These are phyloP conservation scores for Vanessa cardui DNA, from an alignment of 2,888 invertebrate species.

Conservation along the genomic window DNA sequence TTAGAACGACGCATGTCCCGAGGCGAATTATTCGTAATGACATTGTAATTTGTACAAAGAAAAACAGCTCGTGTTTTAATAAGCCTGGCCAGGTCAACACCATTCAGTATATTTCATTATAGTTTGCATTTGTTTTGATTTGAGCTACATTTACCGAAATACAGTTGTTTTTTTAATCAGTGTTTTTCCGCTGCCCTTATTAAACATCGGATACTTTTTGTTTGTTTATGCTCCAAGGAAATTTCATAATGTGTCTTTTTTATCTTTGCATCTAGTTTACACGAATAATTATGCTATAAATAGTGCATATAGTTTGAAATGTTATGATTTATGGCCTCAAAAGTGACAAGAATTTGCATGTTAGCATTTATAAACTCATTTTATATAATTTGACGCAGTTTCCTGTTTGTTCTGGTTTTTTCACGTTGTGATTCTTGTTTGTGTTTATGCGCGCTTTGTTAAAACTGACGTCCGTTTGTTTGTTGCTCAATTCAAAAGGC, in stretches of 20 bases:
- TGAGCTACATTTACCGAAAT: conserved; percentile 12
- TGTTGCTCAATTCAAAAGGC: conserved; percentile 50
- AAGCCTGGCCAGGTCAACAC: conserved; percentile 19
- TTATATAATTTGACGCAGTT: conserved; percentile 39
- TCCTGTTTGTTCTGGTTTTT: conserved; percentile 48
- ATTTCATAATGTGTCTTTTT: background rate
- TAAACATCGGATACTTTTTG: conserved; percentile 15
- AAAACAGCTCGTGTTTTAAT: conserved; percentile 13
- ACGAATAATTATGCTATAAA: too few relatives aligned
- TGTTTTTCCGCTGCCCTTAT: conserved; percentile 12
- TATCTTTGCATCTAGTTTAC: background rate
- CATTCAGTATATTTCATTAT: conserved; percentile 15
- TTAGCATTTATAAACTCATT: background rate
- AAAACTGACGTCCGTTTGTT: conserved; percentile 41
- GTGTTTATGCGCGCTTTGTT: conserved; percentile 46
- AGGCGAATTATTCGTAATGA: conserved; percentile 20
- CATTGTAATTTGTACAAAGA: conserved; percentile 26
- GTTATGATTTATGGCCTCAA: too few relatives aligned
- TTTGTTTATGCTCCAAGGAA: conserved; percentile 8
- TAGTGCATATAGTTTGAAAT: too few relatives aligned
- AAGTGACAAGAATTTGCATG: background rate
- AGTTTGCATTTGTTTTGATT: conserved; percentile 15
- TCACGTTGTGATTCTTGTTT: conserved; percentile 32
- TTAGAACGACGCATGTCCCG: background rate
- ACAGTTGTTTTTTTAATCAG: conserved; percentile 11